A percentile compares a stretch with the other conserved stretches of the same genome.
phyloP scores from a whole-genome alignment of 2,113 vertebrate species.

The Rhodinocichla rosea region DNA sequence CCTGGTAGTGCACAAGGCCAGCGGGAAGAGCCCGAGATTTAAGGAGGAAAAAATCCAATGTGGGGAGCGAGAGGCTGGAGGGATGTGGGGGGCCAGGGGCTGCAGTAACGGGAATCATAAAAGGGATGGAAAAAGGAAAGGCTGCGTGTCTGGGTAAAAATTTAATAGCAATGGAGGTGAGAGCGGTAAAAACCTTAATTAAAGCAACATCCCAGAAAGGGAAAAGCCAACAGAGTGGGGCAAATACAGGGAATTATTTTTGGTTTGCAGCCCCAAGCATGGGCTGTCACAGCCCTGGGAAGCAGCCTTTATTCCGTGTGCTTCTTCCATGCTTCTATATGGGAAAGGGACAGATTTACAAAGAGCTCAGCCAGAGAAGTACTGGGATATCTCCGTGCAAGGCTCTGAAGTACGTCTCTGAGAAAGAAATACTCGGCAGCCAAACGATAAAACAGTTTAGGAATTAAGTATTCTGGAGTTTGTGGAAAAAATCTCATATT shows the following conservation, averaged over 20 bases:
- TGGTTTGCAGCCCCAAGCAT: not conserved
- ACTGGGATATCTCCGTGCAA: not conserved
- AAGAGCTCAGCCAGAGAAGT: not conserved
- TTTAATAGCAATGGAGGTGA: constrained; percentile 38
- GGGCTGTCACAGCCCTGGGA: constrained; percentile 13
- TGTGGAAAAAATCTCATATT: not conserved
- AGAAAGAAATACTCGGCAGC: constrained; percentile 24
- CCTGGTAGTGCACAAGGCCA: constrained; percentile 44
- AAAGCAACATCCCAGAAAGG: not conserved
- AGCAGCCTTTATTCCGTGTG: constrained; percentile 32
- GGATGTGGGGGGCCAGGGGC: not conserved
- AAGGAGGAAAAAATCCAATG: not conserved
- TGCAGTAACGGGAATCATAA: not conserved
- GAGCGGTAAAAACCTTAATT: constrained; percentile 39
- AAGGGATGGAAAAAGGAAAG: not conserved
- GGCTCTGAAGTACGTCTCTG: not conserved
- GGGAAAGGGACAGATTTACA: constrained; percentile 32
- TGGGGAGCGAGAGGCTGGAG: not conserved
- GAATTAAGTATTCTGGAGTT: constrained; percentile 24
- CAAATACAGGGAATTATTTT: constrained; percentile 6
- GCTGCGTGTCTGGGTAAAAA: constrained; percentile 41
- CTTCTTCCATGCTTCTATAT: constrained; percentile 33
- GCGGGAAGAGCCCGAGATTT: constrained; percentile 48
- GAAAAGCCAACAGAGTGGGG: not conserved
- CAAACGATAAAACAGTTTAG: constrained; percentile 32